Evolutionary conservation across 2,888 invertebrate genomes (phyloP).

Genomic region (Esperia sulphurella): DNA sequence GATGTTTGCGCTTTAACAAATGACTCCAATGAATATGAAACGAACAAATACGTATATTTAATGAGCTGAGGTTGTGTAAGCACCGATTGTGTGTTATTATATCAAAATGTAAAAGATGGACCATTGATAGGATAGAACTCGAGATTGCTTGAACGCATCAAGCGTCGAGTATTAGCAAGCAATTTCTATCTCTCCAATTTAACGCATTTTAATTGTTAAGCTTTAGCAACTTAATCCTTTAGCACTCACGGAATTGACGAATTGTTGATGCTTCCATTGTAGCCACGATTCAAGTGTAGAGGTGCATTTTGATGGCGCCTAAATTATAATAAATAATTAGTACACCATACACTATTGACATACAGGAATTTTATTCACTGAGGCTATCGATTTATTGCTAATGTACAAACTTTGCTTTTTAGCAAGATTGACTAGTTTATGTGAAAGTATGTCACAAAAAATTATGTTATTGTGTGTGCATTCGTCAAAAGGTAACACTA

Average conservation of each 20-base stretch:
- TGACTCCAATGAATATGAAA: conserved; percentile 13
- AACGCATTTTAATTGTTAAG: conserved; percentile 53
- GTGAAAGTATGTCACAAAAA: too few species aligned
- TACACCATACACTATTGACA: background rate
- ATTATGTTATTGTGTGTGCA: too few species aligned
- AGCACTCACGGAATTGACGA: conserved; percentile 76
- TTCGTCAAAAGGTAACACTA: too few species aligned
- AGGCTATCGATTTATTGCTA: background rate
- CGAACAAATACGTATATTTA: conserved; percentile 11
- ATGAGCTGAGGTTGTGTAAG: conserved; percentile 60
- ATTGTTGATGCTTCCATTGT: conserved; percentile 70
- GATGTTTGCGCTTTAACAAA: conserved; percentile 23
- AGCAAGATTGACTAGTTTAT: too few species aligned
- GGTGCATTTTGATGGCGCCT: background rate
- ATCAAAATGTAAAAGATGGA: conserved; percentile 76
- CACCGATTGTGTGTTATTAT: conserved; percentile 59
- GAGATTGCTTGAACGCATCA: conserved; percentile 33
- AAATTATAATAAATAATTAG: background rate
- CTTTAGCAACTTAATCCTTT: conserved; percentile 54
- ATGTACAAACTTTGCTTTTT: background rate
- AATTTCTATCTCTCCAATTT: conserved; percentile 43
- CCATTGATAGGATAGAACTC: conserved; percentile 52
- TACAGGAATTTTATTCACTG: background rate
- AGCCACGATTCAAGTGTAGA: conserved; percentile 22
- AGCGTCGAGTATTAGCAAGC: conserved; percentile 23